Evolutionary conservation across 2,113 vertebrate species (phyloP).

Genomic region (Syngnathus scovelli): DNA sequence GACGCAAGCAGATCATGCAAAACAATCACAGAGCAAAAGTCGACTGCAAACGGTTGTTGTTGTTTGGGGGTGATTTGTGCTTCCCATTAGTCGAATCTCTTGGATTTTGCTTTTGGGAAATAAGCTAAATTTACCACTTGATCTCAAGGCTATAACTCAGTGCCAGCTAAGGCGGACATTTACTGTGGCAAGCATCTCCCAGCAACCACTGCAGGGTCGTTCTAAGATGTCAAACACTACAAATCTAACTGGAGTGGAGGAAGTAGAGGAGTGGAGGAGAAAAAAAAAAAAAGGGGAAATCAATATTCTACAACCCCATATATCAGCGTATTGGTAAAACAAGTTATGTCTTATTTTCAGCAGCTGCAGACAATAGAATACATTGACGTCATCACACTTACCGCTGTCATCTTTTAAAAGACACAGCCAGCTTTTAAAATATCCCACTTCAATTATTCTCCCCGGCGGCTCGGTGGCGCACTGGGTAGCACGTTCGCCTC

Average conservation of each 20-base stretch:
- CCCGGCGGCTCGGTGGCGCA: too few species aligned
- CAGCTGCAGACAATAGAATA: background rate
- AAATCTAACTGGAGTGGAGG: background rate
- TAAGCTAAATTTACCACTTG: background rate
- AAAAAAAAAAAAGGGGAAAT: background rate
- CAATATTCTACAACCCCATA: background rate
- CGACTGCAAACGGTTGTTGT: background rate
- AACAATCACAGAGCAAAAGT: background rate
- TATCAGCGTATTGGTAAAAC: background rate
- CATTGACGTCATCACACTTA: background rate
- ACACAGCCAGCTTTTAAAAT: background rate
- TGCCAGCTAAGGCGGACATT: background rate
- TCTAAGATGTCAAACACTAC: background rate
- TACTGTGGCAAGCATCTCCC: background rate
- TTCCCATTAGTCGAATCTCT: background rate
- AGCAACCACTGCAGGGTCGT: background rate
- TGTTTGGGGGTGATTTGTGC: background rate
- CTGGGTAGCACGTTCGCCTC: too few species aligned
- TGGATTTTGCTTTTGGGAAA: background rate
- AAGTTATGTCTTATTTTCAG: background rate
- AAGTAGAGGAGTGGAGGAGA: background rate
- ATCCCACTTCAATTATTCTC: background rate
- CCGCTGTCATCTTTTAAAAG: background rate
- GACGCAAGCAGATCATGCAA: background rate
- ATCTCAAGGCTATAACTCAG: background rate